These are phyloP conservation scores for Drosophila insularis DNA, from an alignment of 1,140 invertebrate species.

Conservation along the genomic window DNA sequence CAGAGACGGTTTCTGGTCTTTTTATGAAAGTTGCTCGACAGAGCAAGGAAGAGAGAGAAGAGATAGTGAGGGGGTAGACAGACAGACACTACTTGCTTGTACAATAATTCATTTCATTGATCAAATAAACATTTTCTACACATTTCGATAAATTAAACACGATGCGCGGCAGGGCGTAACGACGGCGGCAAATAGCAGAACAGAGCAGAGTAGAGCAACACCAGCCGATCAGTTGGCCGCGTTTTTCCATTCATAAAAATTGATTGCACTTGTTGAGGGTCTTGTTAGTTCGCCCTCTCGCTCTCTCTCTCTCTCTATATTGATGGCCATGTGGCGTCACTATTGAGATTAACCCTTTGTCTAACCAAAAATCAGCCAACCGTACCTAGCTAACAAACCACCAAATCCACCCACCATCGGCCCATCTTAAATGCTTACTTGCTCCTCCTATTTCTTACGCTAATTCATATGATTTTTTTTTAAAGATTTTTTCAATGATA, in stretches of 20 bases:
- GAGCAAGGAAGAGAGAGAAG: constrained; percentile 28
- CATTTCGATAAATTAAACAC: constrained; percentile 79
- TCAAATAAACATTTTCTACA: constrained; percentile 79
- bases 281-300: not conserved
- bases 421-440: no score
- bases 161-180: constrained; percentile 59
- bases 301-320: not conserved
- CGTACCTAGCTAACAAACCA: no score
- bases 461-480: not conserved
- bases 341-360: constrained; percentile 27
- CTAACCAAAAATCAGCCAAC: no score
- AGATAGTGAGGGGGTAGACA: constrained; percentile 2
- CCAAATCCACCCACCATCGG: no score
- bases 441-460: not conserved
- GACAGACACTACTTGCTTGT: constrained; percentile 42
- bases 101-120: constrained; percentile 80
- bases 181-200: constrained; percentile 19
- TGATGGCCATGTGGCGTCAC: constrained; percentile 53
- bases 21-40: constrained; percentile 50
- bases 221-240: constrained; percentile 47
- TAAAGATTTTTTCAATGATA: not conserved
- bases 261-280: constrained; percentile 68
- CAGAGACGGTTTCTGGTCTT: constrained; percentile 13
- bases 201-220: not conserved
- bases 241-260: constrained; percentile 79